Evolutionary conservation across 2,113 vertebrate genomes (phyloP).

Genomic region (Sylvia atricapilla): DNA sequence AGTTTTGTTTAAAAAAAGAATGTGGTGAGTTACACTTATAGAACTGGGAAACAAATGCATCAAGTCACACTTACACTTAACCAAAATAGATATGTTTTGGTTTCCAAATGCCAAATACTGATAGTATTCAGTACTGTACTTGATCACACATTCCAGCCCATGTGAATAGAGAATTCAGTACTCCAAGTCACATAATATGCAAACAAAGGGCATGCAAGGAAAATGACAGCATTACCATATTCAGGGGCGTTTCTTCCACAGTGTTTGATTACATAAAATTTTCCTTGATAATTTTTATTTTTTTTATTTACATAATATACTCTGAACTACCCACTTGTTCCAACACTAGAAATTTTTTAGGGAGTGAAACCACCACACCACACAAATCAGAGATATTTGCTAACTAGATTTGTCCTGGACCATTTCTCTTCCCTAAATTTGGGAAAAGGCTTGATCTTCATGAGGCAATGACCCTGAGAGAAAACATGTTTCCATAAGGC

Average conservation of each 20-base stretch:
- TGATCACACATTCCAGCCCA: not conserved
- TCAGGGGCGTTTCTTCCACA: not conserved
- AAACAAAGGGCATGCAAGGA: not conserved
- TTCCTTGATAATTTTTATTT: not conserved
- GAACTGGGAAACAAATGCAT: not conserved
- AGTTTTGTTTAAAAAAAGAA: not conserved
- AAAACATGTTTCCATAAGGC: not conserved
- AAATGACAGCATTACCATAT: not conserved
- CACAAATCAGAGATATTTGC: not conserved
- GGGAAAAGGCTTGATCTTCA: not conserved
- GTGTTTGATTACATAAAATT: not conserved
- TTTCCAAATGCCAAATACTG: not conserved
- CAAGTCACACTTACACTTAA: not conserved
- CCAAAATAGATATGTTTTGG: not conserved
- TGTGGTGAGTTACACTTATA: not conserved
- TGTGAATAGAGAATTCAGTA: not conserved
- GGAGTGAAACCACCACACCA: not conserved
- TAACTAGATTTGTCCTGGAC: not conserved
- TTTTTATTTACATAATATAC: not conserved
- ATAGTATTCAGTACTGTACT: not conserved
- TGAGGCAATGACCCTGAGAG: not conserved
- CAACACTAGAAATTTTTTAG: not conserved
- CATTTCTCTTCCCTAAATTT: not conserved
- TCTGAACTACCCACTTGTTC: not conserved
- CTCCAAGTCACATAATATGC: not conserved